Percentiles rank a stretch among this genome's conserved stretches.
phyloP scores from a whole-genome alignment of 2,888 invertebrate species.

The Nomada goodeniana region DNA sequence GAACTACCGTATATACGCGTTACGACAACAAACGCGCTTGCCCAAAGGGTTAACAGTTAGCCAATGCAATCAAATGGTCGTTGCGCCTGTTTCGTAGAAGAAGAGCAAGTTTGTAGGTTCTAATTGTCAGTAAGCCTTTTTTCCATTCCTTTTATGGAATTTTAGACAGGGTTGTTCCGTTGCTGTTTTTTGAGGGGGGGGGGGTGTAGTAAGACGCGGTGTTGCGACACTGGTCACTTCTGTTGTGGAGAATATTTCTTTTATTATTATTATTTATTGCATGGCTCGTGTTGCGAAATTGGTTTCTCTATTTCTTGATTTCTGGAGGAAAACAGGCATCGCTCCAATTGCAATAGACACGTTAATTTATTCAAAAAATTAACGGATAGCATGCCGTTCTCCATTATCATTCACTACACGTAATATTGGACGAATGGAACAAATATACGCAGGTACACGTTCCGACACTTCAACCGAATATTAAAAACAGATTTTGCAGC shows the following conservation, averaged over 20 bases:
- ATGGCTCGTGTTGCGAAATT: background rate
- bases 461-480: background rate
- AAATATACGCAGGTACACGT: background rate
- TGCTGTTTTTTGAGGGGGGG: too few species aligned
- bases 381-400: background rate
- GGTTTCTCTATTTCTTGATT: background rate
- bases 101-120: background rate
- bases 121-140: background rate
- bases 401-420: slow-evolving; percentile 14
- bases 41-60: slow-evolving; percentile 35
- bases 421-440: background rate
- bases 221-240: background rate
- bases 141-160: background rate
- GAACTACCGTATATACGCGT: slow-evolving; percentile 37
- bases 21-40: slow-evolving; percentile 45
- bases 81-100: background rate
- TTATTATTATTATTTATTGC: background rate
- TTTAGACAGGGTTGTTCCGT: too few species aligned
- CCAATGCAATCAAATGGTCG: background rate
- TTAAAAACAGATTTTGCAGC: slow-evolving; percentile 19
- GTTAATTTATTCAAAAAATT: too few species aligned
- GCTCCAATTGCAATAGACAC: too few species aligned
- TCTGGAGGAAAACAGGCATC: too few species aligned
- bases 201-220: background rate
- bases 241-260: slow-evolving; percentile 1